Percentiles rank a stretch among this genome's conserved stretches.
phyloP scores from a whole-genome alignment of 1,140 invertebrate genomes.

The Battus philenor region DNA sequence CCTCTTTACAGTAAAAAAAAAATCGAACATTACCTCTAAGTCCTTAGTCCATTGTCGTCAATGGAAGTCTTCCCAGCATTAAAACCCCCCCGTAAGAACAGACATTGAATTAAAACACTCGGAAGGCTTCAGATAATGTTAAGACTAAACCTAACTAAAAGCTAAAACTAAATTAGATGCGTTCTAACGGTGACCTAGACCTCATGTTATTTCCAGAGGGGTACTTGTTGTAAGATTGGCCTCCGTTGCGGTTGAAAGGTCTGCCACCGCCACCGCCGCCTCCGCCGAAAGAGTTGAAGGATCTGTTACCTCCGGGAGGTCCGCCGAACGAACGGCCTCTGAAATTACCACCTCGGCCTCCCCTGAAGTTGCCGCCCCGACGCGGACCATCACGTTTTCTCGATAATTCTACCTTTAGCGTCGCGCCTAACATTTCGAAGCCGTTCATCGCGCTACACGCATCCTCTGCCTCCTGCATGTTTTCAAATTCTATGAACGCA shows the following conservation, averaged over 20 bases:
- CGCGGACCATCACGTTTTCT: slow-evolving; percentile 81
- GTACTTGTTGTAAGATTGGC: slow-evolving; percentile 35
- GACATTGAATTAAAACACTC: slow-evolving; percentile 69
- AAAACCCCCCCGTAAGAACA: slow-evolving; percentile 63
- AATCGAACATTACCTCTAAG: slow-evolving; percentile 50
- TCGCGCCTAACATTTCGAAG: slow-evolving; percentile 86
- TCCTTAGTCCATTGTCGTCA: slow-evolving; percentile 53
- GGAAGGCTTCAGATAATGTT: slow-evolving; percentile 73
- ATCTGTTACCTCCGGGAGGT: slow-evolving; percentile 28
- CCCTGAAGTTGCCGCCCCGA: slow-evolving; percentile 72
- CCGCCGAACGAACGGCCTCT: slow-evolving; percentile 49
- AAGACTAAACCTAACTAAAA: slow-evolving; percentile 73
- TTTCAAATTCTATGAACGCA: slow-evolving; percentile 99
- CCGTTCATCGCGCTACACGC: slow-evolving; percentile 95
- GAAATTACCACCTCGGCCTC: slow-evolving; percentile 67
- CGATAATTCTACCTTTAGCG: slow-evolving; percentile 89
- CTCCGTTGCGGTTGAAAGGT: slow-evolving; percentile 51
- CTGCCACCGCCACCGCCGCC: slow-evolving; percentile 32
- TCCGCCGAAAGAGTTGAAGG: slow-evolving; percentile 33
- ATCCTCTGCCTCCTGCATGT: slow-evolving; percentile 94
- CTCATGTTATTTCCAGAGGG: slow-evolving; percentile 58
- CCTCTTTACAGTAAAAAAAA: slow-evolving; percentile 10
- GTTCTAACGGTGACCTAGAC: slow-evolving; percentile 67
- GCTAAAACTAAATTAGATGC: slow-evolving; percentile 70
- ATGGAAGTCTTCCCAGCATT: slow-evolving; percentile 59